Evolutionary conservation across 2,797 vertebrate species (phyloP), one percentile per base, ranked within the genome.

Genomic region (Crypturellus tataupa): DNA sequence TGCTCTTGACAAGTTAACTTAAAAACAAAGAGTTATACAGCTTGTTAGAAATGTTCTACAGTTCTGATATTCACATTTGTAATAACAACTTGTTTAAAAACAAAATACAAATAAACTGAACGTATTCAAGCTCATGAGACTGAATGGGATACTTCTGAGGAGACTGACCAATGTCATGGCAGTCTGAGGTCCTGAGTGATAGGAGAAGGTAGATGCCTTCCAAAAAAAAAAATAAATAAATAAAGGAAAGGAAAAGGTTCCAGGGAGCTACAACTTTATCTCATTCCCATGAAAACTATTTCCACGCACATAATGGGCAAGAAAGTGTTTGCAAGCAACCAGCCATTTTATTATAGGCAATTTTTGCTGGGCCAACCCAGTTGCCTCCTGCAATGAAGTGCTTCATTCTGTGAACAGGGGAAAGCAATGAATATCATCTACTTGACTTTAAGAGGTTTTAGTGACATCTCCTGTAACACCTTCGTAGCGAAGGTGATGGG

Each of bases 341-440:
- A 37, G 0, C 7, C 5, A 9, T 64, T 69, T 46, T 79, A 18
- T 11, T 2, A 5, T 33, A n/a, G n/a, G 14, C 15, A n/a, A 2
- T 69, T 73, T 90, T 73, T 37, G 12, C 37, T 13, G 5, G 12
- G n/a, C 24, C 6, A 40, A 1, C 16, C n/a, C 83, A 55, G 2
- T 59, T 35, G 15, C 53, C 5, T 89, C 24, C 2, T 3, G 10
- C 75, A 19, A 16, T 35, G 16, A 87, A 71, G 27, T 35, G 35
- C 4, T 44, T 59, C 39, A 23, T 35, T 56, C 8, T 47, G 0
- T 35, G 33, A 80, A 56, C 5, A 13, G 7, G 3, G 14, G 42
- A 68, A 71, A 83, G 5, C n/a, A 33, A 29, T 71, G 24, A 31
- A 60, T 33, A 11, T 77, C 6, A 17, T n/a, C 68, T 59, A 33